phyloP scores from a whole-genome alignment of 2,888 invertebrate species.

The Dendrolimus pini region DNA sequence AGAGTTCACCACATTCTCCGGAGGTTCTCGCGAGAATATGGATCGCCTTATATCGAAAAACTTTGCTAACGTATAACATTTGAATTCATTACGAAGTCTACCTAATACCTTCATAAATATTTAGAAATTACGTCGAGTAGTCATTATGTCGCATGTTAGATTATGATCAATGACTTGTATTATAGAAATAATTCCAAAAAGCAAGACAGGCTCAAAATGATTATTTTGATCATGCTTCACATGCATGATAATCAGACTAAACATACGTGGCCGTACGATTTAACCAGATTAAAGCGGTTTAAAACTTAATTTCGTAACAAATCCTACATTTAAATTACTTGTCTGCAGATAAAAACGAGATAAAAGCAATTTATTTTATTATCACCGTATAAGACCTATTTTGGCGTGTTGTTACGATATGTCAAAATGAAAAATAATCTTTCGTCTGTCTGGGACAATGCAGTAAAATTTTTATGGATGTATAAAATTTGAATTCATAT shows the following conservation, averaged over 20 bases:
- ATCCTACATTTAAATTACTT: not conserved
- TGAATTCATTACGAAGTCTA: too few relatives aligned
- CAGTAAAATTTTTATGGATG: too few relatives aligned
- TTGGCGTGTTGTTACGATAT: not conserved
- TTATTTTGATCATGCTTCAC: not conserved
- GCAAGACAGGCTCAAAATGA: not conserved
- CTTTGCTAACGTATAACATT: too few relatives aligned
- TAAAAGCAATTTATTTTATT: constrained; percentile 11
- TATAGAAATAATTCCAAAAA: not conserved
- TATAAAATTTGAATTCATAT: too few relatives aligned
- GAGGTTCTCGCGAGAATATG: too few relatives aligned
- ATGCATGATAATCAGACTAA: not conserved
- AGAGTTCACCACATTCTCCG: too few relatives aligned
- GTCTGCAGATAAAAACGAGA: constrained; percentile 1
- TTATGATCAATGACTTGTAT: not conserved
- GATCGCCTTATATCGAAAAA: too few relatives aligned
- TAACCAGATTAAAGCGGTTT: not conserved
- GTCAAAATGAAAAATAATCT: too few relatives aligned
- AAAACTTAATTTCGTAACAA: not conserved
- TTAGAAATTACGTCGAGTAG: too few relatives aligned
- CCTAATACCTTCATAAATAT: too few relatives aligned
- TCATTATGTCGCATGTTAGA: not conserved
- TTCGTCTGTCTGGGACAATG: too few relatives aligned
- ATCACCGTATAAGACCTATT: constrained; percentile 11
- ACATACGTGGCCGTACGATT: not conserved